Evolutionary conservation across 2,888 invertebrate species (phyloP), one percentile per base, ranked within the genome.

Genomic region (Tenthredo notha): DNA sequence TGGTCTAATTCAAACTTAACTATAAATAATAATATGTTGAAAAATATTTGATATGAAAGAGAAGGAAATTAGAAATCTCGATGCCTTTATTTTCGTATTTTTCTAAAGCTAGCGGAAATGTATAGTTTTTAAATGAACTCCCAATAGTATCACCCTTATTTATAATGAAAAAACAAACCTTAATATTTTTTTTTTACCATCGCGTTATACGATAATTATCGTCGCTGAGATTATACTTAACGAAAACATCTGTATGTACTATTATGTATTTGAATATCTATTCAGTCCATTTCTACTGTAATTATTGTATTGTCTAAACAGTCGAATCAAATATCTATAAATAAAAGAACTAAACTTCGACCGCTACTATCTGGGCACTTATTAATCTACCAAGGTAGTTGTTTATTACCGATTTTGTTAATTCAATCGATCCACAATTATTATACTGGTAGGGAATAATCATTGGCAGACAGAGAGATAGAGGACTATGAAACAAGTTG

Each of bases 301-400:
- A 47, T 75, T 75, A 70, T 70, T 75, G 25, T 75, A 77, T n/a
- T 29, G 50, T 50, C 50, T 77, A 15, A 77, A 77, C 54, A 77
- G 54, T 50, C 40, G n/a, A 29, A 54, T 29, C 18, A 29, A 75
- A 77, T 33, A 54, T 50, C 50, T 50, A 50, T 77, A 74, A 54
- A 77, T 77, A 67, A 67, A 67, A 67, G 3, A 12, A 67, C 18
- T 67, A 33, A 67, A 67, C 12, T 6, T 67, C 33, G 67, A 67
- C 33, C 33, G 18, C 67, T 25, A 33, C 25, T 67, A 33, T 67
- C 67, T 33, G 67, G 5, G 33, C 2, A 33, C 33, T 67, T 33
- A 33, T 25, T 67, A 67, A 33, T 33, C 15, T 67, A 18, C 18
- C 6, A 18, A 67, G 4, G 15, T 25, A 65, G 21, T 65, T 15